These are phyloP conservation scores for Poecilus cupreus DNA, from an alignment of 2,888 invertebrate species.

Conservation along the genomic window DNA sequence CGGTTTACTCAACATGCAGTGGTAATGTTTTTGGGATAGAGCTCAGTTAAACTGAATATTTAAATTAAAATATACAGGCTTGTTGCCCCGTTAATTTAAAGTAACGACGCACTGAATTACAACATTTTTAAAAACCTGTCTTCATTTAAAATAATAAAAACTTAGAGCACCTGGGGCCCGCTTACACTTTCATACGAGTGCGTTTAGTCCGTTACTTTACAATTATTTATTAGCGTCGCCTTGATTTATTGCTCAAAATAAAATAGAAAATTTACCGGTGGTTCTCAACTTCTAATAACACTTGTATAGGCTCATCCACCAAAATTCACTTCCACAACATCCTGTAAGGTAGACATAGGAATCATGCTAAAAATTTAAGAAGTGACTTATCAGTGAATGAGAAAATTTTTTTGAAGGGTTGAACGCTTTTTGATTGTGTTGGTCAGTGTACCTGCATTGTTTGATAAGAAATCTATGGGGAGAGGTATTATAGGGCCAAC, in stretches of 20 bases:
- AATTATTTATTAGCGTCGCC: not conserved
- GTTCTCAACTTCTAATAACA: no score
- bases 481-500: no score
- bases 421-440: no score
- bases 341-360: no score
- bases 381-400: no score
- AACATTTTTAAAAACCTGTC: conserved; percentile 26
- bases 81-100: conserved; percentile 3
- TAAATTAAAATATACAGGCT: conserved; percentile 11
- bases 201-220: conserved; percentile 13
- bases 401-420: no score
- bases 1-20: not conserved
- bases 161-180: conserved; percentile 20
- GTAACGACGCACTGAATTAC: conserved; percentile 29
- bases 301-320: no score
- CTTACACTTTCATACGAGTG: not conserved
- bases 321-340: no score
- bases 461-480: no score
- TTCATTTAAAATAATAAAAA: conserved; percentile 36
- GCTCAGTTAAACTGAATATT: not conserved
- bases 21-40: no score
- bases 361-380: no score
- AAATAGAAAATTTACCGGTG: not conserved
- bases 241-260: conserved; percentile 5
- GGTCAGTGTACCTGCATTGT: no score